These are phyloP conservation scores for Morone chrysops DNA, from an alignment of 2,113 vertebrate genomes.

Conservation along the genomic window DNA sequence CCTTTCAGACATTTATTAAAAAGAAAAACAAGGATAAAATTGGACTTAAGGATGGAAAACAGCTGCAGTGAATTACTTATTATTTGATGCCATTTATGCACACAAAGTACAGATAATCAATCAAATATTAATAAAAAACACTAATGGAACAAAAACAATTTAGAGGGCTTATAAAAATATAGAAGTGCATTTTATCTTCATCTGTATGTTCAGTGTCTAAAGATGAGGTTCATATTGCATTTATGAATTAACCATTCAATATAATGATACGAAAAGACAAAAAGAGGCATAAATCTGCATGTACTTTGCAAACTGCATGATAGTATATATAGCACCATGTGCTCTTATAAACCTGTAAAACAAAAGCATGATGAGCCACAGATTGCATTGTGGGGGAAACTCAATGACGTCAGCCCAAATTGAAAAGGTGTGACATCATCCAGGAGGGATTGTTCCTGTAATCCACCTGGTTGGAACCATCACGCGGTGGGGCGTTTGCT, in stretches of 20 bases:
- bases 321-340: no score
- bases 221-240: not conserved
- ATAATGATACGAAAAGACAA: not conserved
- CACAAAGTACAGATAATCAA: not conserved
- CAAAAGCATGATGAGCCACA: not conserved
- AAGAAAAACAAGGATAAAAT: not conserved
- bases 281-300: not conserved
- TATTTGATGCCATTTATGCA: not conserved
- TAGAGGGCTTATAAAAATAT: not conserved
- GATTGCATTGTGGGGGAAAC: conserved; percentile 15
- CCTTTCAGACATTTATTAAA: not conserved
- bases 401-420: conserved; percentile 18
- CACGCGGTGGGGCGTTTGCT: not conserved
- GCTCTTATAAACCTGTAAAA: not conserved
- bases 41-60: not conserved
- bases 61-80: not conserved
- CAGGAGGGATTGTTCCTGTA: not conserved
- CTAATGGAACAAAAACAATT: not conserved
- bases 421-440: conserved; percentile 22
- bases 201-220: not conserved
- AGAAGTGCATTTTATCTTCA: not conserved
- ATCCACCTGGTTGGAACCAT: not conserved
- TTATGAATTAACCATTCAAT: not conserved
- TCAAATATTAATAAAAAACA: not conserved
- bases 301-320: no score